These are phyloP conservation scores for Teinopalpus imperialis DNA, from an alignment of 2,888 invertebrate genomes.

Conservation along the genomic window DNA sequence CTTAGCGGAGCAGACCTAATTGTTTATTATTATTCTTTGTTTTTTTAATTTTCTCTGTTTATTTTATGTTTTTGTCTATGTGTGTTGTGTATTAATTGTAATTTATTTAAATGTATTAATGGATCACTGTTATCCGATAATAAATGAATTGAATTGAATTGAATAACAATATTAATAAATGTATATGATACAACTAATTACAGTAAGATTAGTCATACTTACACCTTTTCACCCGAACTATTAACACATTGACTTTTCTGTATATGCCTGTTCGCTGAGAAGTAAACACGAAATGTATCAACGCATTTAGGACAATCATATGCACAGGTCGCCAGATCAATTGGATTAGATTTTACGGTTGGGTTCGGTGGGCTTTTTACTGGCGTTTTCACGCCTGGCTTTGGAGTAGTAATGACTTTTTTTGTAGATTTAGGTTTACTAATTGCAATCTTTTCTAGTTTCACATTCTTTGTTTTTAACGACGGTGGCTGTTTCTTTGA, in stretches of 20 bases:
- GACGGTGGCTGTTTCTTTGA: conserved; percentile 10
- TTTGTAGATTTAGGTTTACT: conserved; percentile 16
- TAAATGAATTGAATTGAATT: too few species aligned
- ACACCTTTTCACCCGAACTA: conserved; percentile 45
- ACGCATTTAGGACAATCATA: conserved; percentile 60
- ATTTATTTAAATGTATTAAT: too few species aligned
- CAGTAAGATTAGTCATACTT: too few species aligned
- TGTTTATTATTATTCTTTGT: too few species aligned
- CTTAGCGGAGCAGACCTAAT: too few species aligned
- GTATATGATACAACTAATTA: too few species aligned
- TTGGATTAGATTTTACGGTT: neutral
- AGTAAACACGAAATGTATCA: conserved; percentile 44
- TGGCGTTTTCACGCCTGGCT: conserved; percentile 5
- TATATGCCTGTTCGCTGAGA: conserved; percentile 55
- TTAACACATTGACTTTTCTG: conserved; percentile 52
- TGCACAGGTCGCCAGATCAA: conserved; percentile 25
- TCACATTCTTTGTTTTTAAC: conserved; percentile 12
- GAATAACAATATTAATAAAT: too few species aligned
- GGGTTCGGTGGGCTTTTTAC: conserved; percentile 10
- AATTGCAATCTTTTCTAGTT: neutral
- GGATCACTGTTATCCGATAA: too few species aligned
- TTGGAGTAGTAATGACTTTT: conserved; percentile 14
- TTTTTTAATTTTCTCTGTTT: too few species aligned
- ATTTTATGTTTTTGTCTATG: too few species aligned
- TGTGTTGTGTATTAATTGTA: too few species aligned